phyloP scores from a whole-genome alignment of 2,888 invertebrate genomes.

The Limnephilus rhombicus region DNA sequence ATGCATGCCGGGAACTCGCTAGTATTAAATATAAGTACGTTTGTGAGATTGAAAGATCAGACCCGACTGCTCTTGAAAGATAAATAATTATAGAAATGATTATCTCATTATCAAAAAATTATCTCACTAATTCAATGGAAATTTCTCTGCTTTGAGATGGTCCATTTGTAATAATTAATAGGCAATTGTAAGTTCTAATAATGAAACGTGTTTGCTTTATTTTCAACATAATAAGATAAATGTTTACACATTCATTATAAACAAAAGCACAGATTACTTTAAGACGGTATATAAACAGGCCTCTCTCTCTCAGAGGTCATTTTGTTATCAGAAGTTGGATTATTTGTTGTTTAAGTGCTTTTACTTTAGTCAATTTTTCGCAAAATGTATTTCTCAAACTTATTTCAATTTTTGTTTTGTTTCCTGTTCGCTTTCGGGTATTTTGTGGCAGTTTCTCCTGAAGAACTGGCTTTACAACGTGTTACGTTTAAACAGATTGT shows the following conservation, averaged over 20 bases:
- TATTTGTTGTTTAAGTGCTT: neutral
- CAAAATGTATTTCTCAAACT: neutral
- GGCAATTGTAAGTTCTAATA: neutral
- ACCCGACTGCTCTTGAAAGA: neutral
- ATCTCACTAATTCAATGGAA: too few species aligned
- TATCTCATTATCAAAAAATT: neutral
- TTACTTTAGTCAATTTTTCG: neutral
- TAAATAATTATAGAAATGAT: neutral
- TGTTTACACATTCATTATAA: neutral
- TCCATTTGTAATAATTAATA: neutral
- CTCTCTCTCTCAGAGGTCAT: neutral
- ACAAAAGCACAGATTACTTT: neutral
- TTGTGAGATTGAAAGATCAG: neutral
- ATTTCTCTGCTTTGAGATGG: too few species aligned
- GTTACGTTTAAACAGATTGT: neutral
- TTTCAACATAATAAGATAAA: neutral
- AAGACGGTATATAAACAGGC: neutral
- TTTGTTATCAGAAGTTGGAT: neutral
- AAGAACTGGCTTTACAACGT: neutral
- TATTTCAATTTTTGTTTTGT: neutral
- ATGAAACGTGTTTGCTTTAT: neutral
- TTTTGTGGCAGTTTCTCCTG: neutral
- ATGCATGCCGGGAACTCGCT: too few species aligned
- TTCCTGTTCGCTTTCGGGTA: neutral
- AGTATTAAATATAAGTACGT: too few species aligned